Percentiles rank a stretch among this genome's conserved stretches.
These are phyloP conservation scores for Crotalus viridis DNA, from an alignment of 2,113 vertebrate genomes.

Conservation along the genomic window DNA sequence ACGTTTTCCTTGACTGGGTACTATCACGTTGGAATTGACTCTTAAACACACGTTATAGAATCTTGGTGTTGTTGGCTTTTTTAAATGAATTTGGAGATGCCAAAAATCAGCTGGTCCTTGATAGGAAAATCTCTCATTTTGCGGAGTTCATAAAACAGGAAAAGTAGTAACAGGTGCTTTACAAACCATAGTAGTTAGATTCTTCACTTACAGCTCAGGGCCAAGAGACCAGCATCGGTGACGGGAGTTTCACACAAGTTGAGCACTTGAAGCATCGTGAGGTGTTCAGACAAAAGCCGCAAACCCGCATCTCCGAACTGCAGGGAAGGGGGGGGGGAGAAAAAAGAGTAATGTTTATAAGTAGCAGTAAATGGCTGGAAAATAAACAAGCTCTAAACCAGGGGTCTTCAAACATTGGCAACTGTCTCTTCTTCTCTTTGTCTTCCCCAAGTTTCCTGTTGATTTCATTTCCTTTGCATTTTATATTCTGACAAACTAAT, in stretches of 20 bases:
- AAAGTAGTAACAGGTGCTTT: background rate
- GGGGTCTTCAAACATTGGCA: no score
- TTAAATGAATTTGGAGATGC: background rate
- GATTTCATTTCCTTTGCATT: background rate
- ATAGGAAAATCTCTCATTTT: background rate
- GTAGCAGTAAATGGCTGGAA: fast-evolving
- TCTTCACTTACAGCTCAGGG: constrained; percentile 90
- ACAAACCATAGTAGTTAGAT: background rate
- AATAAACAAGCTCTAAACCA: background rate
- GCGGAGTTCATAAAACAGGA: background rate
- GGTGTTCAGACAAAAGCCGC: constrained; percentile 93
- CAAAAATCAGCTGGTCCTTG: background rate
- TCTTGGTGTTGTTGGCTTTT: background rate
- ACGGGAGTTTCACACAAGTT: constrained; percentile 98
- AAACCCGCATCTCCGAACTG: constrained; percentile 96
- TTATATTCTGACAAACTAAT: background rate
- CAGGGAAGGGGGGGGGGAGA: background rate
- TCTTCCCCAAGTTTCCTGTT: no score
- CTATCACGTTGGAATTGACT: background rate
- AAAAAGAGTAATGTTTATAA: background rate
- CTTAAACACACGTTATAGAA: background rate
- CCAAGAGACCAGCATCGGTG: constrained; percentile 91
- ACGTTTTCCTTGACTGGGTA: background rate
- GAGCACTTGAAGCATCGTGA: constrained; percentile 96
- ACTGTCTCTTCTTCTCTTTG: no score